Base-by-base conservation (phyloP, 92 coral and sea anemone genomes). In the Micromussa lordhowensis region DNA sequence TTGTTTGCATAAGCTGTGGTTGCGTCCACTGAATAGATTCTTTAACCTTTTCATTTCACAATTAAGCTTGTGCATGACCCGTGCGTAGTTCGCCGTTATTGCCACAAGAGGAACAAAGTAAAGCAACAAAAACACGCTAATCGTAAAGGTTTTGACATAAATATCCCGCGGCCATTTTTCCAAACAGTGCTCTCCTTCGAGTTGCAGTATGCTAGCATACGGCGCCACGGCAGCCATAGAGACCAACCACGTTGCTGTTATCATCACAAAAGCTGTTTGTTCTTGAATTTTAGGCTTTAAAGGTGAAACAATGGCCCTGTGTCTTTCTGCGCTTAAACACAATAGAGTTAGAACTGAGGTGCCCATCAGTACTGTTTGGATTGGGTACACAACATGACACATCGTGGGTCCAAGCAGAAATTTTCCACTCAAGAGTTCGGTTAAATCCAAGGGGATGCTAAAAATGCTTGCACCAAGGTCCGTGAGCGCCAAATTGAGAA, bases 291-390 rank as follows among this genome's bases (percentile, higher is more conserved):
- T 82, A 22, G 91, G 91, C 54, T 93, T 89, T 5, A 96, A 81
- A 22, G 99, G 99, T 3, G 93, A 94, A 6, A 93, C 93, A 19
- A 96, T 93, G 15, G 90, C 95, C 26, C 92, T 86, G 78, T 92
- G 91, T 31, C 95, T 82, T 80, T 94, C 97, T 6, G 82, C 15
- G 69, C 97, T 90, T 77, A 94, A 61, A 40, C 75, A 90, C 64
- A 94, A 44, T 36, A 94, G 71, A 48, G 97, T 94, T 49, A 94
- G 29, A 32, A 94, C 97, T 29, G 97, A 94, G 15, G 91, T 86
- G 0, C 87, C 82, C 95, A 94, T 90, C 35, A 94, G 83, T 29
- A 94, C 63, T 14, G 97, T 92, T 80, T 94, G 97, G 30, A 92
- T 68, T 10, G 97, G 97, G 54, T 94, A 94, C 18, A 94, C 88